Percentiles rank a stretch among this genome's conserved stretches.
Evolutionary conservation across 1,140 invertebrate species (phyloP).

Genomic region (Drosophila bocki): DNA sequence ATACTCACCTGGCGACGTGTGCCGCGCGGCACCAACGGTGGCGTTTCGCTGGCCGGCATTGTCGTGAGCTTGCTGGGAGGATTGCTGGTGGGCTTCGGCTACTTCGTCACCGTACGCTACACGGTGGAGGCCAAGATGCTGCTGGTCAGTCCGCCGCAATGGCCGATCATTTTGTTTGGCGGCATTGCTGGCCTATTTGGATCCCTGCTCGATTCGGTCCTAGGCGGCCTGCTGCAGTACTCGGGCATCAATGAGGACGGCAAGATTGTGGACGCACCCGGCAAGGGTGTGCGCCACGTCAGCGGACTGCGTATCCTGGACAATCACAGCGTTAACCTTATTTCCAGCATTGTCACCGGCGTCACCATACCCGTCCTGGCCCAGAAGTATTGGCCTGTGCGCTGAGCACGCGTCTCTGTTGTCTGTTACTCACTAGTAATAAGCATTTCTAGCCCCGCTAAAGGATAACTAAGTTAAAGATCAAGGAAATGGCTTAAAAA

Average conservation of each 20-base stretch:
- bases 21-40: constrained; percentile 94
- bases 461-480: background rate
- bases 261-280: constrained; percentile 91
- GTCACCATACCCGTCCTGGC: constrained; percentile 90
- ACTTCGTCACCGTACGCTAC: constrained; percentile 90
- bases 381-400: constrained; percentile 88
- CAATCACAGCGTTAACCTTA: constrained; percentile 95
- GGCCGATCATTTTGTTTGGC: constrained; percentile 91
- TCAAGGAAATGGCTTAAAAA: background rate
- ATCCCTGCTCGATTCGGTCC: constrained; percentile 92
- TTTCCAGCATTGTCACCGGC: constrained; percentile 92
- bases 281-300: constrained; percentile 90
- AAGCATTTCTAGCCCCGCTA: background rate
- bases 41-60: constrained; percentile 90
- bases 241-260: constrained; percentile 91
- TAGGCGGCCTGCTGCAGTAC: constrained; percentile 94
- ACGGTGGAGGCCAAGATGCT: constrained; percentile 88
- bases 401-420: constrained; percentile 27
- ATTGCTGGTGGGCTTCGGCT: constrained; percentile 89
- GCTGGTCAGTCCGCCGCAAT: constrained; percentile 90
- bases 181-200: constrained; percentile 91
- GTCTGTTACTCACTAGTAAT: background rate
- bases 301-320: constrained; percentile 92
- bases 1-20: constrained; percentile 92
- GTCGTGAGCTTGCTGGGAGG: constrained; percentile 91